phyloP scores from a whole-genome alignment of 2,113 vertebrate species.

The Riparia riparia region DNA sequence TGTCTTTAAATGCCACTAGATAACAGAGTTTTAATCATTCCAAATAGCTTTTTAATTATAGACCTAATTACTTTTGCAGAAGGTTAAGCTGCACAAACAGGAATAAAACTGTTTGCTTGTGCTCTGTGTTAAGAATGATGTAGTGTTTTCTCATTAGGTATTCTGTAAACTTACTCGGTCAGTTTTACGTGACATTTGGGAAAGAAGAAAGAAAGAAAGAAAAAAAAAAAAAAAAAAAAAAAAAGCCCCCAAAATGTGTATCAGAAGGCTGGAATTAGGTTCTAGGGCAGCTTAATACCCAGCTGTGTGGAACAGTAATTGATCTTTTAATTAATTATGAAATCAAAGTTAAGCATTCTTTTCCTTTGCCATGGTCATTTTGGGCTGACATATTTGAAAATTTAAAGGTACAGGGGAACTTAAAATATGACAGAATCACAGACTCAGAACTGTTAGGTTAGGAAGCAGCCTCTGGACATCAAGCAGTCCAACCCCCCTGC shows the following conservation, averaged over 20 bases:
- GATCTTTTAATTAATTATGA: conserved; percentile 64
- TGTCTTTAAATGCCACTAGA: conserved; percentile 84
- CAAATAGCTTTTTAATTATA: conserved; percentile 85
- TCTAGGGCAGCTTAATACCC: conserved; percentile 55
- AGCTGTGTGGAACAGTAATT: not conserved
- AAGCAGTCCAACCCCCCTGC: not conserved
- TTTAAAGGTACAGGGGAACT: not conserved
- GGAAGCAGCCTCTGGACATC: not conserved
- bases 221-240: not conserved
- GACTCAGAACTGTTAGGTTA: not conserved
- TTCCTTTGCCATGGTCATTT: not conserved
- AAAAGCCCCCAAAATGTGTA: not conserved
- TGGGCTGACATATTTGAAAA: not conserved
- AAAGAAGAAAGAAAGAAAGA: not conserved
- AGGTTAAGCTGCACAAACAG: conserved; percentile 81
- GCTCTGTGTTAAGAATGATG: conserved; percentile 69
- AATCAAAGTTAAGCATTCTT: conserved; percentile 17
- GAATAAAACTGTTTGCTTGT: conserved; percentile 78
- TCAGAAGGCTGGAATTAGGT: conserved; percentile 35
- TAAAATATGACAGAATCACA: not conserved
- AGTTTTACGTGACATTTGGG: conserved; percentile 67
- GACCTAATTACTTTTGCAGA: conserved; percentile 81
- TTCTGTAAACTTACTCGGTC: conserved; percentile 67
- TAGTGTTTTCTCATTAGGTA: conserved; percentile 70
- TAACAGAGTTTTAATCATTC: conserved; percentile 81